Evolutionary conservation across 2,888 invertebrate genomes (phyloP).

Genomic region (Sicus ferrugineus): DNA sequence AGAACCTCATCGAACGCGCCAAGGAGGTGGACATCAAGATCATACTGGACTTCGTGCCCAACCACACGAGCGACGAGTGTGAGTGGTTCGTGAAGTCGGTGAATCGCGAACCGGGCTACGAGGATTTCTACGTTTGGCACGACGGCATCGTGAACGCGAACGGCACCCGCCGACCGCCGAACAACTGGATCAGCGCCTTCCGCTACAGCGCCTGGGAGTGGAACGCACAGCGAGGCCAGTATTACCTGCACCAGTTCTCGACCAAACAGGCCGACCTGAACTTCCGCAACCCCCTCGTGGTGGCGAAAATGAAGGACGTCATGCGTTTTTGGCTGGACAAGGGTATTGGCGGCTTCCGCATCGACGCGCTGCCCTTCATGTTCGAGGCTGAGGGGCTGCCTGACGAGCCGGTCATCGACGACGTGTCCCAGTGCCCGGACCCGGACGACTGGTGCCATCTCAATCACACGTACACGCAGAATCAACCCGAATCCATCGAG

Average conservation of each 20-base stretch:
- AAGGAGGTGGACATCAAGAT: conserved; percentile 54
- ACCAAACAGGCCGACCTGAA: conserved; percentile 81
- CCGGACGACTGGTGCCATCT: conserved; percentile 41
- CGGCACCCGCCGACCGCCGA: conserved; percentile 66
- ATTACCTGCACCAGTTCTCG: conserved; percentile 80
- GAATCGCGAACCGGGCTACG: conserved; percentile 69
- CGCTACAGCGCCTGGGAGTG: conserved; percentile 78
- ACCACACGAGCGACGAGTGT: conserved; percentile 75
- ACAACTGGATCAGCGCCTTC: conserved; percentile 76
- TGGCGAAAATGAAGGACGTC: conserved; percentile 71
- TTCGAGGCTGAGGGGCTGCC: conserved; percentile 66
- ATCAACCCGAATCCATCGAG: conserved; percentile 68
- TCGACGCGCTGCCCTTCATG: conserved; percentile 71
- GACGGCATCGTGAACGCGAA: conserved; percentile 61
- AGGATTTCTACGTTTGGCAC: conserved; percentile 75
- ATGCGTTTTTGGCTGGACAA: conserved; percentile 80
- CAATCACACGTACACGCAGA: conserved; percentile 41
- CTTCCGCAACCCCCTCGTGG: conserved; percentile 73
- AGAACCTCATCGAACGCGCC: conserved; percentile 68
- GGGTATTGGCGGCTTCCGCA: conserved; percentile 85
- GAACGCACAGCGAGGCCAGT: conserved; percentile 71
- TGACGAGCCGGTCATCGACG: conserved; percentile 66
- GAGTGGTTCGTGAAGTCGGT: conserved; percentile 78
- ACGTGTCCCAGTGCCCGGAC: conserved; percentile 39
- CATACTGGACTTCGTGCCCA: conserved; percentile 72